These are phyloP conservation scores for Falcunculus frontatus DNA, from an alignment of 2,113 vertebrate species.

Conservation along the genomic window DNA sequence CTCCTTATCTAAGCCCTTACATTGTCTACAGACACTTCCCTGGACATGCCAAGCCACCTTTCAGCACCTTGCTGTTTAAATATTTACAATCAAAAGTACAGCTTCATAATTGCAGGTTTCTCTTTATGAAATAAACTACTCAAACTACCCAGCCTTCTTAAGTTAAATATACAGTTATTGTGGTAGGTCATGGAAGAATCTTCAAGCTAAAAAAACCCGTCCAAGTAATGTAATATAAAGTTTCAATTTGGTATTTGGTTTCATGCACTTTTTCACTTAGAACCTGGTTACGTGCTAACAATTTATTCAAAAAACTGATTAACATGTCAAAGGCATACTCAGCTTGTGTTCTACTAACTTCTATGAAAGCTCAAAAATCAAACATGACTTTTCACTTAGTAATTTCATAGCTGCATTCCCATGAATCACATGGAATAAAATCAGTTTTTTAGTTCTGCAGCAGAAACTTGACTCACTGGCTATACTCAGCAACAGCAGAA, in stretches of 20 bases:
- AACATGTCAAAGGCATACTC: neutral
- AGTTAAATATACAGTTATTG: neutral
- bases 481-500: neutral
- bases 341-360: neutral
- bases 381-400: neutral
- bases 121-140: neutral
- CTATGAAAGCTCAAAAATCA: neutral
- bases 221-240: neutral
- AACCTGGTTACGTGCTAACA: neutral
- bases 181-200: neutral
- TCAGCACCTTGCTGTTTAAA: neutral
- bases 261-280: neutral
- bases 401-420: neutral
- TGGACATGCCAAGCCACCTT: neutral
- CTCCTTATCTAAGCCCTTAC: neutral
- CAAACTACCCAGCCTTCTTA: neutral
- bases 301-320: neutral
- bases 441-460: neutral
- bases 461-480: neutral
- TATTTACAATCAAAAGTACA: neutral
- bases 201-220: neutral
- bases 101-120: neutral
- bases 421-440: neutral
- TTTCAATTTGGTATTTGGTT: neutral
- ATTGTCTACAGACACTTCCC: neutral